These are phyloP conservation scores for Xerus rutilus DNA, from an alignment of 2,797 vertebrate genomes.

Conservation along the genomic window DNA sequence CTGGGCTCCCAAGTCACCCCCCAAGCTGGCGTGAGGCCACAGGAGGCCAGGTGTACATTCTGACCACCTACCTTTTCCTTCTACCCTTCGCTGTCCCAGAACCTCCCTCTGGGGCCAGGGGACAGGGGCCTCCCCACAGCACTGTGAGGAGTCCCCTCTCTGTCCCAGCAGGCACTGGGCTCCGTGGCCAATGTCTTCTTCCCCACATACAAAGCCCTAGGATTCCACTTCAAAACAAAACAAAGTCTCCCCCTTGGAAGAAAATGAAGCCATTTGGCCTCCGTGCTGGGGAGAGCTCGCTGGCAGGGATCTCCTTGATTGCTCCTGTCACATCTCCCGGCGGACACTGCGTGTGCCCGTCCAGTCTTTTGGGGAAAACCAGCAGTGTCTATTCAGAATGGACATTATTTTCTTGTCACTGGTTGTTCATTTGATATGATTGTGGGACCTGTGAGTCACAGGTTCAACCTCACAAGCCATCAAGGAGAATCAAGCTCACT, in stretches of 20 bases:
- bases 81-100: neutral
- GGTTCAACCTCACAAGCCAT: neutral
- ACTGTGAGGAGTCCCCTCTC: no score
- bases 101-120: no score
- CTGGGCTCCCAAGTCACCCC: neutral
- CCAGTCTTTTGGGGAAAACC: neutral
- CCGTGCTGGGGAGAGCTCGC: neutral
- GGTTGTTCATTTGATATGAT: fast-evolving
- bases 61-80: neutral
- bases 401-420: neutral
- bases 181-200: neutral
- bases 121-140: neutral
- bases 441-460: neutral
- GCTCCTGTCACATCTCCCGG: neutral
- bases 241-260: neutral
- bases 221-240: neutral
- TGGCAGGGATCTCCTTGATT: fast-evolving
- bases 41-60: neutral
- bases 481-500: neutral
- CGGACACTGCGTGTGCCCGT: no score
- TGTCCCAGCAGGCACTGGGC: no score
- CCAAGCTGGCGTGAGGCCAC: neutral
- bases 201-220: neutral
- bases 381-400: neutral
- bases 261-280: neutral